Evolutionary conservation across 1,140 invertebrate species (phyloP).

Genomic region (Ctenoplectra terminalis): DNA sequence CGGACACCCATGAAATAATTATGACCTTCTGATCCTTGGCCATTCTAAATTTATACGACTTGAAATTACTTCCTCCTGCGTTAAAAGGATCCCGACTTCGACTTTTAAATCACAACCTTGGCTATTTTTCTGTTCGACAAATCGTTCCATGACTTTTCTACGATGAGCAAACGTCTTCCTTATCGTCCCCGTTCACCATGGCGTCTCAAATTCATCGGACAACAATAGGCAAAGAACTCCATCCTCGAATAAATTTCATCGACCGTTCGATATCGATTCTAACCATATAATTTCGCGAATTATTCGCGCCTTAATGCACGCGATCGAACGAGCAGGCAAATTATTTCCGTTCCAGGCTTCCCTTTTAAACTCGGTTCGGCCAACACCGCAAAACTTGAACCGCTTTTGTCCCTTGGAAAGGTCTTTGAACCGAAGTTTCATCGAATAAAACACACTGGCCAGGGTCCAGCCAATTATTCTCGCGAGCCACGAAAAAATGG

Average conservation of each 20-base stretch:
- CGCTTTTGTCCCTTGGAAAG: background rate
- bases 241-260: background rate
- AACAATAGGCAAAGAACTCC: background rate
- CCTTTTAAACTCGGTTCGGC: background rate
- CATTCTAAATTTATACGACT: background rate
- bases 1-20: slow-evolving; percentile 22
- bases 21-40: background rate
- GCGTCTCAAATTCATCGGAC: background rate
- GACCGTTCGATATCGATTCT: background rate
- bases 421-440: background rate
- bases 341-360: slow-evolving; percentile 12
- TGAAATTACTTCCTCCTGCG: too few species aligned
- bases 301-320: slow-evolving; percentile 25
- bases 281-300: background rate
- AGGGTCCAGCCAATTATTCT: slow-evolving; percentile 24
- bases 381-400: background rate
- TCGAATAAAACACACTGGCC: slow-evolving; percentile 11
- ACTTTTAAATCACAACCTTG: slow-evolving; percentile 25
- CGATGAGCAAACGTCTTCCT: background rate
- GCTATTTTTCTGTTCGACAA: background rate
- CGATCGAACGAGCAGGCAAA: slow-evolving; percentile 14
- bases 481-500: slow-evolving; percentile 13
- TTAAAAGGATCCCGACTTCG: slow-evolving; percentile 16
- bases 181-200: background rate
- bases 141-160: background rate